Evolutionary conservation across 2,797 vertebrate species (phyloP).

Genomic region (Anas acuta): DNA sequence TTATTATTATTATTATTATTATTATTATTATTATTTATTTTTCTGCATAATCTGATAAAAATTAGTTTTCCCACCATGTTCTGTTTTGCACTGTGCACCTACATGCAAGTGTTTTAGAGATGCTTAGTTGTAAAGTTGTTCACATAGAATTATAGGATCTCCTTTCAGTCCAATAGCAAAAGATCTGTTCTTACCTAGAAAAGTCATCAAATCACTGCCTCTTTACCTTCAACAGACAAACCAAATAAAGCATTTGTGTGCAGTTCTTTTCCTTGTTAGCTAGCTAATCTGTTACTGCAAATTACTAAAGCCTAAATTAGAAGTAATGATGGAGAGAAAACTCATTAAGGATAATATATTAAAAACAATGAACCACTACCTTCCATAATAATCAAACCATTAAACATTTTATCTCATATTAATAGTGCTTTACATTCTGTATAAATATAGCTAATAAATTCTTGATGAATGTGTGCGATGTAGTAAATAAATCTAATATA

Average conservation of each 20-base stretch:
- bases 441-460: not conserved
- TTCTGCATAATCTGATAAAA: not conserved
- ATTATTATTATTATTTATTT: not conserved
- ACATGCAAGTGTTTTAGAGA: not conserved
- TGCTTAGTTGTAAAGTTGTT: not conserved
- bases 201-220: not conserved
- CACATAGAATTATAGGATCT: not conserved
- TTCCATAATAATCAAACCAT: not conserved
- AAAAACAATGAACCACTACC: not conserved
- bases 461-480: not conserved
- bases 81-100: not conserved
- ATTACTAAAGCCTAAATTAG: not conserved
- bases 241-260: not conserved
- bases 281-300: not conserved
- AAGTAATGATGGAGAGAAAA: conserved; percentile 2
- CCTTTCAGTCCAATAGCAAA: not conserved
- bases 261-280: not conserved
- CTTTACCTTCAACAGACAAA: not conserved
- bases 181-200: not conserved
- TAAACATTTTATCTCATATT: not conserved
- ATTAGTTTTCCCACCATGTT: not conserved
- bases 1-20: not conserved
- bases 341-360: not conserved
- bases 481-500: not conserved
- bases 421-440: not conserved